Base-by-base conservation (phyloP, 2,888 invertebrate genomes). In the Apamea crenata region DNA sequence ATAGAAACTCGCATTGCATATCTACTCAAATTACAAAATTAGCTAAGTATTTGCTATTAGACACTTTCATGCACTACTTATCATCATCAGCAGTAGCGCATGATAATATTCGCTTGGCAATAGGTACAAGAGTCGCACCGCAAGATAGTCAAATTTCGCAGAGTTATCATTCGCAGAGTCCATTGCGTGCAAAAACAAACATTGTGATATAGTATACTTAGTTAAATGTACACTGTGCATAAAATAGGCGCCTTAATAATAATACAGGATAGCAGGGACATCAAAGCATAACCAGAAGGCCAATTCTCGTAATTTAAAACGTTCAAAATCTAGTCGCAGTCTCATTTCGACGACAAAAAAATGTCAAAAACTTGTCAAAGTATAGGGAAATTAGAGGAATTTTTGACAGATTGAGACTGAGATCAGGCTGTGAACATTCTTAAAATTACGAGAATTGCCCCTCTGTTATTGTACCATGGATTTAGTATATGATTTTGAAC, bases 71-170 rank as follows among this genome's bases (percentile, higher is more conserved):
- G 40, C 44, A 56, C 1, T 44, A 16, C 10, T 18, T 32, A 63
- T 36, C 32, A 32, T 2, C 2, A 80, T 74, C 53, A 79, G 80
- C 82, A 82, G 74, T 71, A 76, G 72, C 73, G 80, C 70, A 61
- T 82, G 59, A 82, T 69, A 80, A 87, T 84, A 50, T 69, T 82
- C 85, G 90, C 90, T 85, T 68, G 74, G 84, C 85, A 79, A 81
- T 70, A 78, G 50, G 73, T 59, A 74, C 16, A 77, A 73, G 65
- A 80, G 72, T 77, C 50, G 78, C 77, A 75, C 84, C 74, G 85
- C 87, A 78, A 82, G 82, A 40, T 82, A 44, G n/a, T 87, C 81
- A 78, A 66, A 87, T 88, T 88, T 88, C 88, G 81, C 89, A 50
- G 71, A 21, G 74, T 78, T 69, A 36, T 40, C 61, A 74, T 80